A percentile compares a stretch with the other conserved stretches of the same genome.
Evolutionary conservation across 1,140 invertebrate genomes (phyloP).

Genomic region (Conus ventricosus): DNA sequence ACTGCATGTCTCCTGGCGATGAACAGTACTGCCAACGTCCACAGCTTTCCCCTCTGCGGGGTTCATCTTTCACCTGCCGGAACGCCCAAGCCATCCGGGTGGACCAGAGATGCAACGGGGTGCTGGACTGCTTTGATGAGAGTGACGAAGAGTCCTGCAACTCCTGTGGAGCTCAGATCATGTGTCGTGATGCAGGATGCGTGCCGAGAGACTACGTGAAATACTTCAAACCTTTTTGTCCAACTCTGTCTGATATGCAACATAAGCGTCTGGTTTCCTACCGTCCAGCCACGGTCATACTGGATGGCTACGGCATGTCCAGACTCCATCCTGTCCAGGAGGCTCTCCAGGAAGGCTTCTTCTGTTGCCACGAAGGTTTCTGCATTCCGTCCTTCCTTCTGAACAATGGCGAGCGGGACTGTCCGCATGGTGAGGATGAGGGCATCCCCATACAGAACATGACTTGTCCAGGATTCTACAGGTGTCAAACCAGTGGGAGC

Average conservation of each 20-base stretch:
- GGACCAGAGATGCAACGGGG: conserved; percentile 15
- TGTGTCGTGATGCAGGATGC: conserved; percentile 28
- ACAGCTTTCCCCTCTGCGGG: background rate
- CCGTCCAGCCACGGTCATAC: background rate
- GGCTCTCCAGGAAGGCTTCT: background rate
- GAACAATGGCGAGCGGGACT: conserved; percentile 39
- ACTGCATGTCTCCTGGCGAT: conserved; percentile 30
- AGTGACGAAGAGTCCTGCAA: conserved; percentile 40
- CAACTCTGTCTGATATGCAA: background rate
- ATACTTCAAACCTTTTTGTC: conserved; percentile 13
- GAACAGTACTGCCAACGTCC: conserved; percentile 19
- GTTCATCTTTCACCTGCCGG: conserved; percentile 22
- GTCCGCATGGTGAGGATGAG: conserved; percentile 38
- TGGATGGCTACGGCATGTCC: conserved; percentile 41
- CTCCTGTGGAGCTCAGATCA: background rate
- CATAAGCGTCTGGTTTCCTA: background rate
- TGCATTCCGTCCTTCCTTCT: conserved; percentile 38
- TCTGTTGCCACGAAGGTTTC: conserved; percentile 14
- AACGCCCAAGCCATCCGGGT: conserved; percentile 4
- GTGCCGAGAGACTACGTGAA: background rate
- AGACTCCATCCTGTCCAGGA: too few species aligned
- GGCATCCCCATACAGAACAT: conserved; percentile 6
- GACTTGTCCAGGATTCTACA: conserved; percentile 34
- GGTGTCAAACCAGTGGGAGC: conserved; percentile 15
- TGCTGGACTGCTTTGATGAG: conserved; percentile 39